A percentile compares a stretch with the other conserved stretches of the same genome.
These are phyloP conservation scores for Pangasius larnaudii DNA, from an alignment of 2,797 vertebrate genomes.

Conservation along the genomic window DNA sequence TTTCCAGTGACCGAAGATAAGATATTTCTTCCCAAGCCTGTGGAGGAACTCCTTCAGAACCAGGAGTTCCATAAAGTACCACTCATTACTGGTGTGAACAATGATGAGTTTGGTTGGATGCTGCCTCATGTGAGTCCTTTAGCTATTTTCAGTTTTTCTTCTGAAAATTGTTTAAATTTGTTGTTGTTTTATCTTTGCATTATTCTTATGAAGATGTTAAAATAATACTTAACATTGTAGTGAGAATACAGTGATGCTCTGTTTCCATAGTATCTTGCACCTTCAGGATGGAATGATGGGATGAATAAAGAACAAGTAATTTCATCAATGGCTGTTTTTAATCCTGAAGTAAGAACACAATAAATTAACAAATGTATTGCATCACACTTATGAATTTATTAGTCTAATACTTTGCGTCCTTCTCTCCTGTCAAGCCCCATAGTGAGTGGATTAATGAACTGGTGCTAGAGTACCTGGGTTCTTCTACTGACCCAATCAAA, in stretches of 20 bases:
- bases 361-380: not conserved
- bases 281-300: slow-evolving; percentile 71
- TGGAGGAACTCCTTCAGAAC: slow-evolving; percentile 62
- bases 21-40: slow-evolving; percentile 66
- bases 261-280: slow-evolving; percentile 57
- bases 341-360: slow-evolving; percentile 63
- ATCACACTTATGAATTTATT: not conserved
- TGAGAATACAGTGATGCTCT: not conserved
- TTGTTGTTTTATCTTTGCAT: not conserved
- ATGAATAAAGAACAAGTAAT: slow-evolving; percentile 59
- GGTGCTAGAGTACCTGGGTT: slow-evolving; percentile 73
- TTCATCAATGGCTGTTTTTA: slow-evolving; percentile 26
- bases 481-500: slow-evolving; percentile 63
- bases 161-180: not conserved
- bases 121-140: slow-evolving; percentile 62
- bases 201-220: not conserved
- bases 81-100: slow-evolving; percentile 73
- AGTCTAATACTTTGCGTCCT: slow-evolving; percentile 34
- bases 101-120: slow-evolving; percentile 73
- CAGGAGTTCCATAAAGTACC: slow-evolving; percentile 70
- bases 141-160: not conserved
- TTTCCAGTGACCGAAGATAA: slow-evolving; percentile 61
- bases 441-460: slow-evolving; percentile 48
- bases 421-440: slow-evolving; percentile 51
- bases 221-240: not conserved